Conservation (phyloP, 2,888 invertebrate species). For the Notodonta dromedarius region DNA sequence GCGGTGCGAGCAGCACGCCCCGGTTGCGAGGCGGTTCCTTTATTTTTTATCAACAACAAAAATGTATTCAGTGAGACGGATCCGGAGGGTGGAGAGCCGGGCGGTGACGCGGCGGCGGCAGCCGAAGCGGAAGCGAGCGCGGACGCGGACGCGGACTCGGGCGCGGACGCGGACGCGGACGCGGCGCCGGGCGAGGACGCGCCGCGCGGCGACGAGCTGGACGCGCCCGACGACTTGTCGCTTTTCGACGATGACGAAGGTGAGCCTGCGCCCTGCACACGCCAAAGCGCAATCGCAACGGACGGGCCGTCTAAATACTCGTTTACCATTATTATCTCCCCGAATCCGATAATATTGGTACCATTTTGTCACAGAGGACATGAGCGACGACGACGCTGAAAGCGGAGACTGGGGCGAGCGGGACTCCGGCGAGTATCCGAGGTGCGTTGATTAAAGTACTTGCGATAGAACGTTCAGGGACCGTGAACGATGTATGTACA, state of each 20-base stretch:
- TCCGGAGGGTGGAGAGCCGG: constrained; percentile 12
- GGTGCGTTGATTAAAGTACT: constrained; percentile 12
- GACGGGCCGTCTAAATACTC: too few relatives aligned
- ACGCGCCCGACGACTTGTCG: constrained; percentile 52
- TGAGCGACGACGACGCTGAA: constrained; percentile 56
- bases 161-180: constrained; percentile 16
- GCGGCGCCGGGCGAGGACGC: constrained; percentile 7
- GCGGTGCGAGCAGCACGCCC: neutral
- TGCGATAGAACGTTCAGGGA: neutral
- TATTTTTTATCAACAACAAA: too few relatives aligned
- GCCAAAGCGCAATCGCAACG: too few relatives aligned
- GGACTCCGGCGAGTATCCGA: constrained; percentile 22
- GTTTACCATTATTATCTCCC: too few relatives aligned
- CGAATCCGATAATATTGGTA: neutral
- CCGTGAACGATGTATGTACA: too few relatives aligned
- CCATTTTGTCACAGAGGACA: constrained; percentile 43
- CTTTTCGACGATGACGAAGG: constrained; percentile 55
- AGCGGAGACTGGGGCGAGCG: constrained; percentile 50
- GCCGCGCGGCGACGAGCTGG: constrained; percentile 27
- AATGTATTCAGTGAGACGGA: constrained; percentile 14
- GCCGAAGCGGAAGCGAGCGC: constrained; percentile 7
- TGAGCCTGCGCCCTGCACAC: constrained; percentile 7
- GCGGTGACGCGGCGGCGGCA: constrained; percentile 15
- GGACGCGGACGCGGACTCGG: constrained; percentile 15
- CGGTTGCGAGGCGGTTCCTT: too few relatives aligned